Evolutionary conservation across 2,888 invertebrate species (phyloP).

Genomic region (Limnephilus marmoratus): DNA sequence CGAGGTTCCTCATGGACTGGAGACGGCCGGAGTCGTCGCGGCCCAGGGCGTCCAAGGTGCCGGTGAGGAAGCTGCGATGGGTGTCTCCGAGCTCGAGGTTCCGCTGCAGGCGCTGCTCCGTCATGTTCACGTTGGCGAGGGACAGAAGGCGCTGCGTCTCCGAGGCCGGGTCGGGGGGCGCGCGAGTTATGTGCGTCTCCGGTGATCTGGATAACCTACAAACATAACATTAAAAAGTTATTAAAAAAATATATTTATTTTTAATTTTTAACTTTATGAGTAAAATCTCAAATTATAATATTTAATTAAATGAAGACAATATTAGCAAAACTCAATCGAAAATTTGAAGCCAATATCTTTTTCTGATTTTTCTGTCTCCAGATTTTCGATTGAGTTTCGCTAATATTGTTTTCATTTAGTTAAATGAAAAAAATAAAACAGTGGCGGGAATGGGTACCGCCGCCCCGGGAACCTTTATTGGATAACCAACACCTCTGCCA

Average conservation of each 20-base stretch:
- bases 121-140: constrained; percentile 77
- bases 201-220: constrained; percentile 75
- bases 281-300: too few relatives aligned
- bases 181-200: constrained; percentile 72
- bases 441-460: too few relatives aligned
- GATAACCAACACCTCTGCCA: too few relatives aligned
- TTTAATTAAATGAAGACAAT: too few relatives aligned
- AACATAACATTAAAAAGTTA: constrained; percentile 63
- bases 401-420: too few relatives aligned
- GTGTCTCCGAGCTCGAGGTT: constrained; percentile 76
- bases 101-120: constrained; percentile 77
- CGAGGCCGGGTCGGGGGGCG: constrained; percentile 73
- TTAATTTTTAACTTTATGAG: too few relatives aligned
- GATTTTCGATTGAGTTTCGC: too few relatives aligned
- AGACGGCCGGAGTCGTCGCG: constrained; percentile 73
- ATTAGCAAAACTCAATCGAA: too few relatives aligned
- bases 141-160: constrained; percentile 76
- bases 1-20: constrained; percentile 75
- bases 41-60: constrained; percentile 71
- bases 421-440: not conserved
- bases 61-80: constrained; percentile 76
- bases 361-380: too few relatives aligned
- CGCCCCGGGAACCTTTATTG: too few relatives aligned
- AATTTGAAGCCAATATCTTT: too few relatives aligned
- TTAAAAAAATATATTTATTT: not conserved